Evolutionary conservation across 1,140 invertebrate genomes (phyloP).

Genomic region (Lepidurus packardi): DNA sequence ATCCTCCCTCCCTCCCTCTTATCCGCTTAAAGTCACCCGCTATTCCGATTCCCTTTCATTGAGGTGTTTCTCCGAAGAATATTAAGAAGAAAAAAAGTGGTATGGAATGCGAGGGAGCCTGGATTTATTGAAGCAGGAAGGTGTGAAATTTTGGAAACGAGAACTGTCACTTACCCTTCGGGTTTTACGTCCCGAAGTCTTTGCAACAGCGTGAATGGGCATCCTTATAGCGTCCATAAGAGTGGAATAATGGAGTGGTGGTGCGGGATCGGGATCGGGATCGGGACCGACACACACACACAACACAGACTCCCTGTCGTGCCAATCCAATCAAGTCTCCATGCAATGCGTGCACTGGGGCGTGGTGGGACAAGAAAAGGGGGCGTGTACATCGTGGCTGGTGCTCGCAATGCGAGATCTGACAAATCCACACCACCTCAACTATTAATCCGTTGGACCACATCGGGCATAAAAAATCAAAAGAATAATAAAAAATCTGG

Average conservation of each 20-base stretch:
- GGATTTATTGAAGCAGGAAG: not conserved
- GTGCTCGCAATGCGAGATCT: not conserved
- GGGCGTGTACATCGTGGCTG: not conserved
- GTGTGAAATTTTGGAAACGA: constrained; percentile 3
- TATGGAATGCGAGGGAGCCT: not conserved
- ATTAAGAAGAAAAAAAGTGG: not conserved
- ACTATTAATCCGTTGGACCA: not conserved
- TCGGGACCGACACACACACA: not conserved
- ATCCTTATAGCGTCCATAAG: not conserved
- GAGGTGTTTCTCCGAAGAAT: not conserved
- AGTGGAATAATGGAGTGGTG: constrained; percentile 12
- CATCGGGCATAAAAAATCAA: not conserved
- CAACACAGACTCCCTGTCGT: constrained; percentile 18
- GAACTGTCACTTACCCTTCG: constrained; percentile 15
- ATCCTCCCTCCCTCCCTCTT: not conserved
- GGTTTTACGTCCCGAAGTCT: not conserved
- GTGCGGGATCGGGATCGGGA: not conserved
- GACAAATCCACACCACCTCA: constrained; percentile 13
- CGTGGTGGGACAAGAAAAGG: not conserved
- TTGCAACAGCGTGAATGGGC: constrained; percentile 2
- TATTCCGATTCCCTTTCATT: not conserved
- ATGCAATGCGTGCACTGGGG: constrained; percentile 16
- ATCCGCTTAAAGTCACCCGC: not conserved
- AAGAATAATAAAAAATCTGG: not conserved
- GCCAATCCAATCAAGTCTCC: constrained; percentile 14